Percentiles rank a stretch among this genome's conserved stretches.
Conservation (phyloP, 2,113 vertebrate species). For the Grallaria varia region DNA sequence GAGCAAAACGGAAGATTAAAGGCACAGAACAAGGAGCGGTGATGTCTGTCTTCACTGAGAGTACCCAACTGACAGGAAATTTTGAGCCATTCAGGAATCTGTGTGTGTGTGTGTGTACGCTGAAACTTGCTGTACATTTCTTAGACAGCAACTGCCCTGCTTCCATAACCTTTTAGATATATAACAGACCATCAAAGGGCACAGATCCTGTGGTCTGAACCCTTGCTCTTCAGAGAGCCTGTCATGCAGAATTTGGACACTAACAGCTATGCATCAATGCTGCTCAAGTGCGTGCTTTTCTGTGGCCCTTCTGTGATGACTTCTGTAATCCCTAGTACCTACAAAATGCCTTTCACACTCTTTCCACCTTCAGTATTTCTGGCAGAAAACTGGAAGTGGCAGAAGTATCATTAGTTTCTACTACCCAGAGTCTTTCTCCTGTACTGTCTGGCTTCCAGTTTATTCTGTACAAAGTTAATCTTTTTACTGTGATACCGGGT, state of each 20-base stretch:
- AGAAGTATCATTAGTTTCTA: neutral
- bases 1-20: constrained; percentile 38
- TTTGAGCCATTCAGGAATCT: neutral
- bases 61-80: neutral
- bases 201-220: neutral
- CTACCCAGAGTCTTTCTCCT: neutral
- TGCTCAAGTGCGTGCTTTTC: neutral
- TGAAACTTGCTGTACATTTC: neutral
- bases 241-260: neutral
- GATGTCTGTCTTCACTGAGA: neutral
- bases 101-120: neutral
- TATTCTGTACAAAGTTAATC: neutral
- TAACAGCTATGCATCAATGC: fast-evolving
- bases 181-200: neutral
- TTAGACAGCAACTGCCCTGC: neutral
- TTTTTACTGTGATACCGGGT: neutral
- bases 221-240: neutral
- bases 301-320: neutral
- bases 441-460: neutral
- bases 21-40: neutral
- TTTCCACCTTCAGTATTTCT: neutral
- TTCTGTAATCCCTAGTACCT: neutral
- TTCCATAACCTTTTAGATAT: fast-evolving
- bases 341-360: neutral
- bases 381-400: neutral